These are phyloP conservation scores for Oncorhynchus nerka DNA, from an alignment of 2,113 vertebrate genomes.

Conservation along the genomic window DNA sequence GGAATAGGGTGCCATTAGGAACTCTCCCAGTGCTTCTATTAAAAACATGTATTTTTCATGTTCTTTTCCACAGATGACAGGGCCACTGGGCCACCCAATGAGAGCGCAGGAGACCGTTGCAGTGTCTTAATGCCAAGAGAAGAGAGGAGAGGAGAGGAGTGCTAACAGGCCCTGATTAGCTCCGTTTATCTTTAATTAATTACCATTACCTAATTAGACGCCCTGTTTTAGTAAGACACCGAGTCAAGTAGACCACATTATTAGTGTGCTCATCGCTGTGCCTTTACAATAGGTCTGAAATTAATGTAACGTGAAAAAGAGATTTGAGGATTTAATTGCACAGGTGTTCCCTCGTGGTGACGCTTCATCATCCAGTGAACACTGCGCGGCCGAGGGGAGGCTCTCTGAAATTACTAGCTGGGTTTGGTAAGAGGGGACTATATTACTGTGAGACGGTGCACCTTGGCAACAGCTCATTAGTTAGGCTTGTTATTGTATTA, in stretches of 20 bases:
- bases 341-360: constrained; percentile 99
- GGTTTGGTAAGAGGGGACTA: constrained; percentile 90
- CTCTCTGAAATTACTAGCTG: constrained; percentile 96
- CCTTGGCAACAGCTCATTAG: constrained; percentile 99
- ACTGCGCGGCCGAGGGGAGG: constrained; percentile 31
- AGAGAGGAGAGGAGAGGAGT: constrained; percentile 84
- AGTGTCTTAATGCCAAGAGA: constrained; percentile 94
- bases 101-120: constrained; percentile 79
- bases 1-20: no score
- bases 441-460: constrained; percentile 88
- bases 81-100: constrained; percentile 64
- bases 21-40: constrained; percentile 30
- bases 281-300: constrained; percentile 97
- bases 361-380: constrained; percentile 93
- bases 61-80: constrained; percentile 70
- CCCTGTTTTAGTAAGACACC: constrained; percentile 93
- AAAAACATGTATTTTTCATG: constrained; percentile 61
- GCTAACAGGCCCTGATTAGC: constrained; percentile 98
- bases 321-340: constrained; percentile 98
- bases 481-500: constrained; percentile 99
- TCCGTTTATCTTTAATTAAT: constrained; percentile 99
- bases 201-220: constrained; percentile 99
- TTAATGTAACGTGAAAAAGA: constrained; percentile 97
- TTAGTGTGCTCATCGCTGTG: constrained; percentile 93
- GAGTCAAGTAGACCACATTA: constrained; percentile 99